Percentiles rank a stretch among this genome's conserved stretches.
phyloP scores from a whole-genome alignment of 2,797 vertebrate species.

The Karalla daura region DNA sequence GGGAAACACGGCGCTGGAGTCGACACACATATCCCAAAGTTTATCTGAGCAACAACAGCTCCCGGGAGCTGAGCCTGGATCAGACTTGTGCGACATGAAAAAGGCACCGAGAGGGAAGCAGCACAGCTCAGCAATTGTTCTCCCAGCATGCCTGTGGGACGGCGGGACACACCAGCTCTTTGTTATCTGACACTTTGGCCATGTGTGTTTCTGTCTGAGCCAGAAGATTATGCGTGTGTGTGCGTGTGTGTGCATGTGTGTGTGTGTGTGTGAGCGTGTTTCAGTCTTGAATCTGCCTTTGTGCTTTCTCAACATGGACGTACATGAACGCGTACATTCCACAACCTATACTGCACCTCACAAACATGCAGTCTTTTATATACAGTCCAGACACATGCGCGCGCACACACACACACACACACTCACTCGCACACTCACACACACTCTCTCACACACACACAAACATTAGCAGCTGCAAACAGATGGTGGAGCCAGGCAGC shows the following conservation, averaged over 20 bases:
- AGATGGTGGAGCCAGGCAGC: slow-evolving; percentile 70
- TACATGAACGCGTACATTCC: slow-evolving; percentile 3
- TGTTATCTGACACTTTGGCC: slow-evolving; percentile 46
- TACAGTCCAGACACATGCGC: no score
- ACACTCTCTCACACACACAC: slow-evolving; percentile 43
- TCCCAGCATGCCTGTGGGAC: slow-evolving; percentile 12
- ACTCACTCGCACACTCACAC: slow-evolving; percentile 14
- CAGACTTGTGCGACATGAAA: slow-evolving; percentile 3
- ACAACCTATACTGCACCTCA: background rate
- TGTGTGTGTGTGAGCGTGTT: background rate
- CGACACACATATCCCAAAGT: slow-evolving; percentile 36
- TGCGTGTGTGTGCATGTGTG: background rate
- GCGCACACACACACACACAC: slow-evolving; percentile 11
- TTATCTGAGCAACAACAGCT: slow-evolving; percentile 17
- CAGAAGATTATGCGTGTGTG: background rate
- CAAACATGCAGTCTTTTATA: background rate
- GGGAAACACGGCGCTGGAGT: slow-evolving; percentile 43
- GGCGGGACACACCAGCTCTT: slow-evolving; percentile 31
- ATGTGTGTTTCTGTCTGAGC: slow-evolving; percentile 38
- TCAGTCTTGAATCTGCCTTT: background rate
- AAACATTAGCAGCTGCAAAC: slow-evolving; percentile 74
- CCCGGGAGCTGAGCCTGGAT: slow-evolving; percentile 30
- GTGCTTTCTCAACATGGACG: slow-evolving; percentile 1
- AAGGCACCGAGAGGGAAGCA: background rate
- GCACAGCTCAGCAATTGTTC: background rate